Percentiles rank a stretch among this genome's conserved stretches.
Conservation (phyloP, 2,888 invertebrate genomes). For the Amiota communis region DNA sequence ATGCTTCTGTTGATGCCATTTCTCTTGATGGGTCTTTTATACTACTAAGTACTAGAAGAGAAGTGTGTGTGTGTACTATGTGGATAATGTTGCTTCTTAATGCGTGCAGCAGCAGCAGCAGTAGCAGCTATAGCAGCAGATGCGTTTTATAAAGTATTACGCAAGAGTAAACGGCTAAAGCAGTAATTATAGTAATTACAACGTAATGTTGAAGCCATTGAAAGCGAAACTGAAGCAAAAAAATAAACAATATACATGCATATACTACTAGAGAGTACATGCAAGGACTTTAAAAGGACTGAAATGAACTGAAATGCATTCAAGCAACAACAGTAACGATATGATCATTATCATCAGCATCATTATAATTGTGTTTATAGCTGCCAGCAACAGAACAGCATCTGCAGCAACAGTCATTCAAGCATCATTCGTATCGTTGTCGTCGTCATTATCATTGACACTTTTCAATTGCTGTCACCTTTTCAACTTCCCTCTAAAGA, state of each 20-base stretch:
- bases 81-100: background rate
- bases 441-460: conserved; percentile 53
- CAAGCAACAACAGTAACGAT: background rate
- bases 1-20: conserved; percentile 9
- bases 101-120: conserved; percentile 45
- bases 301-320: background rate
- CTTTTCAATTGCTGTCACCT: conserved; percentile 49
- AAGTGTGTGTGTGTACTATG: background rate
- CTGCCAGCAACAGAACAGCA: conserved; percentile 13
- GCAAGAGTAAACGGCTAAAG: conserved; percentile 23
- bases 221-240: background rate
- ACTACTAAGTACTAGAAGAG: background rate
- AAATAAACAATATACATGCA: background rate
- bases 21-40: background rate
- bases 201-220: conserved; percentile 46
- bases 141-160: conserved; percentile 7
- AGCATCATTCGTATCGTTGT: conserved; percentile 8
- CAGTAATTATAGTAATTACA: conserved; percentile 63
- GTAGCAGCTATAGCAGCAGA: conserved; percentile 35
- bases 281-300: too few relatives aligned
- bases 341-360: conserved; percentile 14
- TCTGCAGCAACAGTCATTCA: conserved; percentile 31
- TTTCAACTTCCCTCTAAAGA: too few relatives aligned
- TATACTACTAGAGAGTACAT: too few relatives aligned
- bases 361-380: background rate